These are phyloP conservation scores for Thyatira batis DNA, from an alignment of 2,888 invertebrate genomes.

Conservation along the genomic window DNA sequence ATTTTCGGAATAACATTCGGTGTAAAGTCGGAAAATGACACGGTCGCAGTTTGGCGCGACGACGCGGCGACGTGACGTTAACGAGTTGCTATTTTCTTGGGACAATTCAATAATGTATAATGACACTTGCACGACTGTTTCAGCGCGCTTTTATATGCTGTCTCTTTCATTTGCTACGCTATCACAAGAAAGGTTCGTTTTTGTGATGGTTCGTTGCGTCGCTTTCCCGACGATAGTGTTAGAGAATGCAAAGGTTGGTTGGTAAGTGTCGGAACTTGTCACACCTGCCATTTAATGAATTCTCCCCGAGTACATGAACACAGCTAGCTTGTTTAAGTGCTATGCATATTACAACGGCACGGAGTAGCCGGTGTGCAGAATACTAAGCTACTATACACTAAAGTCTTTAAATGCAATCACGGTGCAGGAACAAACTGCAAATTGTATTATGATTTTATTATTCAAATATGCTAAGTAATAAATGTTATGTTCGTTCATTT, in stretches of 20 bases:
- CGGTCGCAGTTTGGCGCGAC: background rate
- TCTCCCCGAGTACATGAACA: background rate
- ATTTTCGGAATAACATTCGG: constrained; percentile 1
- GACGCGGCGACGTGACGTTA: background rate
- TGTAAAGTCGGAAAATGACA: constrained; percentile 1
- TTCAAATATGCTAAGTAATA: background rate
- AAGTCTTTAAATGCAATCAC: background rate
- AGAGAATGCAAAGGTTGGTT: too few species aligned
- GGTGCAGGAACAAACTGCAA: background rate
- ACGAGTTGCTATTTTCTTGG: constrained; percentile 2
- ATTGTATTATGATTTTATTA: too few species aligned
- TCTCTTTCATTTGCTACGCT: background rate
- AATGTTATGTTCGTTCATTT: background rate
- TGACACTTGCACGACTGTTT: too few species aligned
- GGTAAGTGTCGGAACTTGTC: background rate
- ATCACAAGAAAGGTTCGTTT: background rate
- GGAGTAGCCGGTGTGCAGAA: background rate
- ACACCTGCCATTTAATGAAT: background rate
- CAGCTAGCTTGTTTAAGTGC: background rate
- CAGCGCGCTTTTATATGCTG: too few species aligned
- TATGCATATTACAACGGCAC: background rate
- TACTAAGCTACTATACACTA: background rate
- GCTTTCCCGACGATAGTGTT: too few species aligned
- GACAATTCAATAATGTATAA: too few species aligned
- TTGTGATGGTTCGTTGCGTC: too few species aligned